phyloP scores from a whole-genome alignment of 2,797 vertebrate species.

The Furcifer pardalis region DNA sequence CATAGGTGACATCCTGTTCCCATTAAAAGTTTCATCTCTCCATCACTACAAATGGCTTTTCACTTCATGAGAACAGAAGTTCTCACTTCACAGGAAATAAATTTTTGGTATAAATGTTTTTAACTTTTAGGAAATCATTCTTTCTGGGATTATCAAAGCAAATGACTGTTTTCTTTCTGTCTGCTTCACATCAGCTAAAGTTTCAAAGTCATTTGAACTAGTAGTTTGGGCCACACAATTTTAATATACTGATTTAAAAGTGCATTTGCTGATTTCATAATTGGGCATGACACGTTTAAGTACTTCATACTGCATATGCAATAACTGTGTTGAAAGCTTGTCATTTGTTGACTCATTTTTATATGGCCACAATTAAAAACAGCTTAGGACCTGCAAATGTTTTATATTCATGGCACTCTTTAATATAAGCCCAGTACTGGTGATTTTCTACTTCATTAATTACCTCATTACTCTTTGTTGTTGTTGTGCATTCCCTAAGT shows the following conservation, averaged over 20 bases:
- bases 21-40: background rate
- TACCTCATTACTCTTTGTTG: constrained; percentile 12
- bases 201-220: background rate
- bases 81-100: background rate
- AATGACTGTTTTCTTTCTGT: too few species aligned
- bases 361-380: fast-evolving
- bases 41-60: background rate
- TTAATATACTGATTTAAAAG: constrained; percentile 32
- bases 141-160: background rate
- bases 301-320: background rate
- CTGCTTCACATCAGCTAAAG: background rate
- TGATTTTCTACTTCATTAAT: constrained; percentile 29
- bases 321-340: background rate
- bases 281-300: background rate
- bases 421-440: background rate
- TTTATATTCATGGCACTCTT: constrained; percentile 21
- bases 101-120: too few species aligned
- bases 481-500: constrained; percentile 26
- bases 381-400: background rate
- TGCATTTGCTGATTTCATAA: background rate
- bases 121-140: background rate
- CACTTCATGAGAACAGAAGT: background rate
- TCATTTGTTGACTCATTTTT: constrained; percentile 5
- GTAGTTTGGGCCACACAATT: background rate
- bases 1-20: background rate